A percentile compares a stretch with the other conserved stretches of the same genome.
Evolutionary conservation across 2,888 invertebrate genomes (phyloP).

Genomic region (Tenthredo scrophulariae): DNA sequence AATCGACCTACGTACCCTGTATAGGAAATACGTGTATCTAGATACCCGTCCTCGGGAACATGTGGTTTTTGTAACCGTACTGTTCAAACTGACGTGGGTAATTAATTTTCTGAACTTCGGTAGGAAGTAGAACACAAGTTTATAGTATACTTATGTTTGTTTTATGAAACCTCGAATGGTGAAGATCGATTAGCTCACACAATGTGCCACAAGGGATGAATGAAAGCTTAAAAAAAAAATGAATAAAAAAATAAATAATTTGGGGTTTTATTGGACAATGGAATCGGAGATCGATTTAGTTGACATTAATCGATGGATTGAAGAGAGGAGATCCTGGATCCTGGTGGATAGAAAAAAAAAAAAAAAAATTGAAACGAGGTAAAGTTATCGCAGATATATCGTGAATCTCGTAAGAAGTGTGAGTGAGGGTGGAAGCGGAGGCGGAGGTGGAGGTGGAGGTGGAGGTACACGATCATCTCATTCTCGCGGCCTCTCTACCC

Average conservation of each 20-base stretch:
- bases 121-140: neutral
- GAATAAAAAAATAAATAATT: neutral
- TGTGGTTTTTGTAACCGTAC: constrained; percentile 27
- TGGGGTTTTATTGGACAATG: too few species aligned
- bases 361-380: too few species aligned
- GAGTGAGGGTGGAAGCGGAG: neutral
- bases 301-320: too few species aligned
- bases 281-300: too few species aligned
- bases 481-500: neutral
- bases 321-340: neutral
- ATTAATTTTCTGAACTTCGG: neutral
- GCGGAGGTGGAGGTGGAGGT: neutral
- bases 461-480: neutral
- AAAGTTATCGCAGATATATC: too few species aligned
- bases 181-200: neutral
- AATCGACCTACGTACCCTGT: neutral
- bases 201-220: neutral
- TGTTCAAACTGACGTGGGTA: neutral
- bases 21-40: neutral
- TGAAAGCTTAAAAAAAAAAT: neutral
- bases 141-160: too few species aligned
- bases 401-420: too few species aligned
- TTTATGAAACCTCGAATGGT: too few species aligned
- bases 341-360: too few species aligned
- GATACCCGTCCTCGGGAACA: neutral